Conservation (phyloP, 2,888 invertebrate species). For the Scrobipalpa atriplicella region DNA sequence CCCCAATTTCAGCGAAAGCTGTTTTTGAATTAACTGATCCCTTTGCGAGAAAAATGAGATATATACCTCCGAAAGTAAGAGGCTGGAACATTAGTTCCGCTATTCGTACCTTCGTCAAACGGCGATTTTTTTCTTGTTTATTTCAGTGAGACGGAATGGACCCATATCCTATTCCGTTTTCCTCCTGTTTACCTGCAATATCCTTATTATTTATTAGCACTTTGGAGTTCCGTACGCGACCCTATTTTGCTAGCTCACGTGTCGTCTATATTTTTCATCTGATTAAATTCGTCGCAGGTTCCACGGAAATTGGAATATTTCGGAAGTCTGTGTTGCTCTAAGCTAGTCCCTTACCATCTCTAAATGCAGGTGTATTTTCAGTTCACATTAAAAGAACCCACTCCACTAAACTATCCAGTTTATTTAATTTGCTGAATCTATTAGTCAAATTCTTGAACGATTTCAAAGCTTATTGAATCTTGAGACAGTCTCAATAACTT, state of each 20-base stretch:
- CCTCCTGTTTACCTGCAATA: slow-evolving; percentile 34
- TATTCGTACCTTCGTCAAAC: slow-evolving; percentile 33
- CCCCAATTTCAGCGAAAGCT: slow-evolving; percentile 38
- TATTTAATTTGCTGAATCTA: neutral
- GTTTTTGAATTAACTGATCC: slow-evolving; percentile 45
- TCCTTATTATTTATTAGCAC: slow-evolving; percentile 34
- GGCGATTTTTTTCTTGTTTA: slow-evolving; percentile 29
- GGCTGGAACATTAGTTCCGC: slow-evolving; percentile 34
- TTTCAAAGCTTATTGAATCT: slow-evolving; percentile 5
- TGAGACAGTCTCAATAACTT: neutral
- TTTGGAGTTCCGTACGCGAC: slow-evolving; percentile 32
- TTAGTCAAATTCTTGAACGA: neutral
- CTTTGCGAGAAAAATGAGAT: slow-evolving; percentile 36
- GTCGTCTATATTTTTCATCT: slow-evolving; percentile 30
- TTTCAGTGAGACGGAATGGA: slow-evolving; percentile 27
- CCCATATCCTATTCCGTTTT: slow-evolving; percentile 31
- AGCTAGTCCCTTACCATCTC: neutral
- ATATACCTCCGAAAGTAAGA: slow-evolving; percentile 28
- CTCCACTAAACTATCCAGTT: neutral
- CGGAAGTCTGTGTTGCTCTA: no score
- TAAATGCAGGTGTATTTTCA: neutral
- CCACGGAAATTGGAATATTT: slow-evolving; percentile 25
- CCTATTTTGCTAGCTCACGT: slow-evolving; percentile 28
- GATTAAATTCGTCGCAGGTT: slow-evolving; percentile 31
- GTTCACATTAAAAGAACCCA: neutral